phyloP scores from a whole-genome alignment of 1,140 invertebrate genomes.

The Protaetia brevitarsis region DNA sequence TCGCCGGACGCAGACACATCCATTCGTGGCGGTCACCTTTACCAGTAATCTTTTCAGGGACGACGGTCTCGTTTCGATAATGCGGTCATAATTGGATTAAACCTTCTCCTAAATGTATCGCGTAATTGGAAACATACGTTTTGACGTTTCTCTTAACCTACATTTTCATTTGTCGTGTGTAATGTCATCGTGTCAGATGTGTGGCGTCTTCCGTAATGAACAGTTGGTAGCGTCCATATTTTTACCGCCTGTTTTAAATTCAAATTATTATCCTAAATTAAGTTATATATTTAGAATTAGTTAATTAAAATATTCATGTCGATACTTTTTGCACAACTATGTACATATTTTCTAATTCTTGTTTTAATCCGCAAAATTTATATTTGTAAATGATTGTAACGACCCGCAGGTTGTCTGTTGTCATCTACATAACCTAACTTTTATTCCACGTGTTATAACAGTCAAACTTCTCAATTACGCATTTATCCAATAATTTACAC shows the following conservation, averaged over 20 bases:
- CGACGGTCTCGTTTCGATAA: neutral
- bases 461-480: neutral
- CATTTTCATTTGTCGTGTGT: neutral
- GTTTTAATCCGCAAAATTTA: no score
- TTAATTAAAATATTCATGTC: no score
- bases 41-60: neutral
- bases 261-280: no score
- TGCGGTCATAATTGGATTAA: neutral
- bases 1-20: neutral
- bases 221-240: conserved; percentile 1
- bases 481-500: neutral
- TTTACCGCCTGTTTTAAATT: no score
- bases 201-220: no score
- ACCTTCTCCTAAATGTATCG: neutral
- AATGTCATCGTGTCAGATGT: neutral
- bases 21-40: neutral
- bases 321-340: no score
- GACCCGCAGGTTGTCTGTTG: no score
- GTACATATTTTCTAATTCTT: no score
- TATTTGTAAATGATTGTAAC: no score
- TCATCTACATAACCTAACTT: neutral
- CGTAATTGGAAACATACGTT: neutral
- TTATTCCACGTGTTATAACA: neutral
- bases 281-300: no score
- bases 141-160: conserved; percentile 11